Evolutionary conservation across 2,113 vertebrate genomes (phyloP), one percentile per base, ranked within the genome.

Genomic region (Tretioscincus oriximinensis): DNA sequence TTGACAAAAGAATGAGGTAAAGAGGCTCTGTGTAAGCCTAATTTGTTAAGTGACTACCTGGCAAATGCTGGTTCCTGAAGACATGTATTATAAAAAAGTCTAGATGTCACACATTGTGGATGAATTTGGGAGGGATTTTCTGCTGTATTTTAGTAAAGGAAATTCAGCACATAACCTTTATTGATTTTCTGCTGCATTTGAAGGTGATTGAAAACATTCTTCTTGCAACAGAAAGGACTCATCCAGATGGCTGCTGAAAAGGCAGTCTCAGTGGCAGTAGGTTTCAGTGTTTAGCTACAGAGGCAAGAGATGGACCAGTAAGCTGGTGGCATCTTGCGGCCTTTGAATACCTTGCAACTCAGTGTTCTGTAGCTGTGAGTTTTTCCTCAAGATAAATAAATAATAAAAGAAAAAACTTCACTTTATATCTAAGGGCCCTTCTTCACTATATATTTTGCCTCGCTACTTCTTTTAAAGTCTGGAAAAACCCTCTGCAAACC

Each of bases 1-100:
- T 80, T 87, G 66, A 85, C 76, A 78, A 85, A 86, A 80, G 81
- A 84, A 85, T 87, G 74, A 87, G 51, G 72, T 76, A 78, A 81
- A 2, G 2, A 64, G 45, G n/a, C 18, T 87, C 89, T 87, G 81
- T 83, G 78, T 75, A 90, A 78, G 29, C 82, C 47, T 29, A 88
- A 89, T 81, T 87, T 84, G 16, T 76, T 80, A 87, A 90, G 77
- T 80, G 60, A 31, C 22, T 83, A 1, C 58, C 83, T 90, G 81
- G 77, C 78, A 84, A 60, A 85, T 81, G 72, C 35, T 64, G 5
- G 54, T 77, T 91, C 54, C 64, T 80, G 75, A 81, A 84, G 72
- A 86, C 66, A 85, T 70, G 28, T 51, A 58, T 18, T 80, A 49
- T 68, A 72, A 7, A 76, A 66, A 78, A 14, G 1, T 51, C 65